Evolutionary conservation across 2,797 vertebrate genomes (phyloP).

Genomic region (Otolemur crassicaudatus): DNA sequence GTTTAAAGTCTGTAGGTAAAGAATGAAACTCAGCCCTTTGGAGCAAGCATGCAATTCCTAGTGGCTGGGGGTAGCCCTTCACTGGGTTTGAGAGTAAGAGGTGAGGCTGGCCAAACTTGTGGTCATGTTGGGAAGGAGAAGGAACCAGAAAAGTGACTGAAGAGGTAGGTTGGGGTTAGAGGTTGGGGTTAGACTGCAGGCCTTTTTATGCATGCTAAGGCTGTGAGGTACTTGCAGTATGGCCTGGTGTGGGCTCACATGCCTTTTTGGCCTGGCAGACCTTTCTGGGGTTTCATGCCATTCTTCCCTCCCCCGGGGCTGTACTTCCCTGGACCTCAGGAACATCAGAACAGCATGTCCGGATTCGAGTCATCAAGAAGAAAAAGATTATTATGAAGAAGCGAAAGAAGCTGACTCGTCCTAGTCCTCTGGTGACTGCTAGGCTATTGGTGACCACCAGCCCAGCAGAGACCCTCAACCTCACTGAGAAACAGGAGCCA

Average conservation of each 20-base stretch:
- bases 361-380: constrained; percentile 73
- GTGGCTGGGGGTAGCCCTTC: not conserved
- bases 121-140: not conserved
- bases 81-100: not conserved
- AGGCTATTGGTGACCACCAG: constrained; percentile 35
- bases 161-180: not conserved
- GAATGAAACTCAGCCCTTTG: not conserved
- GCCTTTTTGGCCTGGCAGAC: not conserved
- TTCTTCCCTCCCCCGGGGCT: not conserved
- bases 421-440: not conserved
- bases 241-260: not conserved
- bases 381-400: constrained; percentile 79
- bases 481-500: constrained; percentile 58
- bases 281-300: not conserved
- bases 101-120: not conserved
- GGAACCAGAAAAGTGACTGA: not conserved
- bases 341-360: constrained; percentile 49
- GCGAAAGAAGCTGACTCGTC: constrained; percentile 64
- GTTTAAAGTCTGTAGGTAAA: not conserved
- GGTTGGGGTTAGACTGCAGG: not conserved
- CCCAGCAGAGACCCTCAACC: not conserved
- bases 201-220: not conserved
- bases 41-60: not conserved
- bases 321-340: constrained; percentile 47
- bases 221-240: not conserved